Percentiles rank a stretch among this genome's conserved stretches.
phyloP scores from a whole-genome alignment of 2,888 invertebrate species.

The Apamea crenata region DNA sequence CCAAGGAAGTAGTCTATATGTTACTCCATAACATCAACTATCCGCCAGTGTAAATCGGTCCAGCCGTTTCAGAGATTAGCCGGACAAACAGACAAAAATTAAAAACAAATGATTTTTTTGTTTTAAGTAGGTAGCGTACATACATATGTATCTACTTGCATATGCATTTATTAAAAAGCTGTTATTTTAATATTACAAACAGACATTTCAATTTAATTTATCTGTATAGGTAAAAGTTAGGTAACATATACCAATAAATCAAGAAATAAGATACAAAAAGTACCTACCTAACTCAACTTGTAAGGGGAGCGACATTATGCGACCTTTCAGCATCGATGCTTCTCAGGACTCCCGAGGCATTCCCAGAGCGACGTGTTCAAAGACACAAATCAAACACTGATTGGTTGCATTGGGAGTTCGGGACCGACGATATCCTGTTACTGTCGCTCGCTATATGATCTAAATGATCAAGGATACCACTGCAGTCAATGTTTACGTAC shows the following conservation, averaged over 20 bases:
- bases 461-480: conserved; percentile 37
- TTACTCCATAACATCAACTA: not conserved
- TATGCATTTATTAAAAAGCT: not conserved
- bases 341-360: conserved; percentile 22
- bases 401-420: conserved; percentile 79
- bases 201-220: not conserved
- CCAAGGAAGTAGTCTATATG: not conserved
- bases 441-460: conserved; percentile 57
- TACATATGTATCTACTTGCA: not conserved
- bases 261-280: conserved; percentile 39
- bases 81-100: not conserved
- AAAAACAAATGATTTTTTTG: not conserved
- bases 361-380: conserved; percentile 52
- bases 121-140: not conserved
- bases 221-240: not conserved
- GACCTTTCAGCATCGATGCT: conserved; percentile 30
- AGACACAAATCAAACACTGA: conserved; percentile 73
- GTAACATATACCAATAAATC: conserved; percentile 23
- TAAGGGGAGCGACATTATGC: conserved; percentile 12
- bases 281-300: not conserved
- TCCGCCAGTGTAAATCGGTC: not conserved
- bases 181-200: not conserved
- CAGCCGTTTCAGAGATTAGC: not conserved
- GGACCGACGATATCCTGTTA: conserved; percentile 72
- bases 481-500: conserved; percentile 3